A percentile compares a stretch with the other conserved stretches of the same genome.
phyloP scores from a whole-genome alignment of 2,888 invertebrate species.

The Tubiluchus corallicola region DNA sequence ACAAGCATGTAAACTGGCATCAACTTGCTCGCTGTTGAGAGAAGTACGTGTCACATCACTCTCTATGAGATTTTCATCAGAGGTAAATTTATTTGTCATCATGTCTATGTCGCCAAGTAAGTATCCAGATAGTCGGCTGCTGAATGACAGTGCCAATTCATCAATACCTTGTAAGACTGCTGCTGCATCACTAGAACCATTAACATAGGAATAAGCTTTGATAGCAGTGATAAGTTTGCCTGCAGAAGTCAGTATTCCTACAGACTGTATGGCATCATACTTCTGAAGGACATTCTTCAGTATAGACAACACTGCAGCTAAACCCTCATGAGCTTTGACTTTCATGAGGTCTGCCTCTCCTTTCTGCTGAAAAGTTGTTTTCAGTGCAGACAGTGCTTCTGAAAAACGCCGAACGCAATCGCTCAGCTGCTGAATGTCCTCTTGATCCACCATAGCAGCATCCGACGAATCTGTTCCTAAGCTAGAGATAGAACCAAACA shows the following conservation, averaged over 20 bases:
- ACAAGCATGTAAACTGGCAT: slow-evolving; percentile 27
- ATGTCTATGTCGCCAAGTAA: slow-evolving; percentile 33
- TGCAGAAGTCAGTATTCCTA: slow-evolving; percentile 33
- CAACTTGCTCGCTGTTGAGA: slow-evolving; percentile 28
- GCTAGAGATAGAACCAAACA: background rate
- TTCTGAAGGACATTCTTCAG: slow-evolving; percentile 32
- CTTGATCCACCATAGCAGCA: slow-evolving; percentile 28
- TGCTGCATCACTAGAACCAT: no score
- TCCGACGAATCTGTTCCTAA: background rate
- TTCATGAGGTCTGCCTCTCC: slow-evolving; percentile 24
- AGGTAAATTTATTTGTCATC: slow-evolving; percentile 15
- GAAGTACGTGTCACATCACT: slow-evolving; percentile 8
- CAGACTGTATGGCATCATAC: slow-evolving; percentile 32
- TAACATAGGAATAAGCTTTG: slow-evolving; percentile 25
- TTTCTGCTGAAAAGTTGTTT: slow-evolving; percentile 28
- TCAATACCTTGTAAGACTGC: slow-evolving; percentile 32
- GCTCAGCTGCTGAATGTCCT: slow-evolving; percentile 33
- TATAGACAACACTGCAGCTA: slow-evolving; percentile 33
- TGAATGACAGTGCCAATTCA: slow-evolving; percentile 33
- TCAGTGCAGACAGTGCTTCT: slow-evolving; percentile 31
- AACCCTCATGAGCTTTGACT: slow-evolving; percentile 31
- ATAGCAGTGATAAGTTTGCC: slow-evolving; percentile 32
- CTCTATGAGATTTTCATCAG: slow-evolving; percentile 23
- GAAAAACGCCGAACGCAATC: slow-evolving; percentile 33
- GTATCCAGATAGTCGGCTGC: slow-evolving; percentile 35